phyloP scores from a whole-genome alignment of 2,113 vertebrate species.

The Sinocyclocheilus maitianheensis region DNA sequence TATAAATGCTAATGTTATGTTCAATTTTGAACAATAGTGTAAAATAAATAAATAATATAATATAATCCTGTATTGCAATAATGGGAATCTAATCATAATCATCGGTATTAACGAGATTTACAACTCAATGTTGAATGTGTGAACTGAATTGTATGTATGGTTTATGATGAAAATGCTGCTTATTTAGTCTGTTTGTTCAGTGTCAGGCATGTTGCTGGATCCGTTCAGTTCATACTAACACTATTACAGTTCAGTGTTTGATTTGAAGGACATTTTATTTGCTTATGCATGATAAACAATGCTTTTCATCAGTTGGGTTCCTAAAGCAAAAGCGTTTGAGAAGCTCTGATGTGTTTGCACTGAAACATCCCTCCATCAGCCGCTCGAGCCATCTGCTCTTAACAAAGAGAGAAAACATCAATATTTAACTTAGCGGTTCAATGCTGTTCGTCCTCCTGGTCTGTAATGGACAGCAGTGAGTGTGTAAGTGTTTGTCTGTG shows the following conservation, averaged over 20 bases:
- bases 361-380: not conserved
- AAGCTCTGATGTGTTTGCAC: not conserved
- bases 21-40: no score
- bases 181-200: not conserved
- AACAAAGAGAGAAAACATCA: conserved; percentile 10
- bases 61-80: not conserved
- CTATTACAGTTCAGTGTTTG: no score
- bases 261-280: no score
- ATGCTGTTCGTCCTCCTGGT: not conserved
- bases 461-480: not conserved
- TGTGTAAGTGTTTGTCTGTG: not conserved
- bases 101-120: not conserved
- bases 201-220: not conserved
- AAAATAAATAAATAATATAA: no score
- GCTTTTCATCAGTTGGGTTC: not conserved
- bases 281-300: not conserved
- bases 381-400: not conserved
- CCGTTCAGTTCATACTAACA: not conserved
- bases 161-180: not conserved
- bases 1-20: no score
- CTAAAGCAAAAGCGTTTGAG: not conserved
- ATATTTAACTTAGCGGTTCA: conserved; percentile 7
- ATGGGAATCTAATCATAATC: not conserved
- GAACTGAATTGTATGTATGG: not conserved
- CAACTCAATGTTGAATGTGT: not conserved